Base-by-base conservation (phyloP, 2,113 vertebrate genomes). In the Channa argus region DNA sequence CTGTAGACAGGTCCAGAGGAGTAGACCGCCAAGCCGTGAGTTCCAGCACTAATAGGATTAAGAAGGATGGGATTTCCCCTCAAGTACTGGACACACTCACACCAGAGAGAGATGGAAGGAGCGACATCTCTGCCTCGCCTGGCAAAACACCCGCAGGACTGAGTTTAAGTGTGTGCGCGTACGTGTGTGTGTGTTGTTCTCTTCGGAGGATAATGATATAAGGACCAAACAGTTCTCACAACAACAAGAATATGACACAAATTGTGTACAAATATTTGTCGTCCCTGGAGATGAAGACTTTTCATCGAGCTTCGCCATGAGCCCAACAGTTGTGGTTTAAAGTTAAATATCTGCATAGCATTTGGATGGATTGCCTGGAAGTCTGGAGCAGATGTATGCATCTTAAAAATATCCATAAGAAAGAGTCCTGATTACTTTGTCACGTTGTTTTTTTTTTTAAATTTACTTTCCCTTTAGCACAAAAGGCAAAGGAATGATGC, bases 11-110 rank as follows among this genome's bases (percentile, higher is more conserved):
- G 92, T 89, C 81, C 89, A 89, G 82, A 90, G 84, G 88, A 91
- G 84, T 62, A 71, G 74, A 69, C 70, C 53, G 70, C 83, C 76
- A 71, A 79, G 72, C 81, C 62, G 59, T 66, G 77, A 85, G 80
- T 86, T 77, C 77, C 86, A 84, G 79, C 90, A 68, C 88, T 92
- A 92, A 94, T 92, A 88, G 82, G 89, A 94, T 93, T 93, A 94
- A 84, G 71, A 89, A 74, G 77, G 89, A 87, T 89, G 81, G 80
- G 86, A 88, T 85, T 87, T 63, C 82, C 90, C 89, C 84, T 61
- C 72, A 86, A 91, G 90, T 89, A 88, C 84, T 71, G 78, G 86
- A 88, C 86, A 69, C 71, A 60, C 79, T 90, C 83, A 84, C 86
- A 87, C 83, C 85, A 89, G 76, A 90, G 84, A 88, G 87, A 37